These are phyloP conservation scores for Phyllopteryx taeniolatus DNA, from an alignment of 2,113 vertebrate species.

Conservation along the genomic window DNA sequence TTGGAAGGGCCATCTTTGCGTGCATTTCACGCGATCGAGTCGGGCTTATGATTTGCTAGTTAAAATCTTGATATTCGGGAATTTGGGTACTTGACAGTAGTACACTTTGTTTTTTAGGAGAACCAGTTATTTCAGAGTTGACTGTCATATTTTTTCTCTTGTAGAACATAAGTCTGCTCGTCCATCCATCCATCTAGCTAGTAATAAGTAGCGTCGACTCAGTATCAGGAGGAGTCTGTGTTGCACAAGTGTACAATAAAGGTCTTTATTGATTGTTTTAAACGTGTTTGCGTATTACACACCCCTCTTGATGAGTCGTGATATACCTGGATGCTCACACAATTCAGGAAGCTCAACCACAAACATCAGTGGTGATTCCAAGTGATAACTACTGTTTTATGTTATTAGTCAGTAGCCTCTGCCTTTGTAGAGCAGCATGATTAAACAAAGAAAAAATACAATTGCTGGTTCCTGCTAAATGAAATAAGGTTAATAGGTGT, in stretches of 20 bases:
- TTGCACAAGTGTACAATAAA: background rate
- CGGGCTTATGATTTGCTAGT: background rate
- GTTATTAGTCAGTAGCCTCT: background rate
- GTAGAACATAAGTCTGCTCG: background rate
- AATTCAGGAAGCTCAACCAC: background rate
- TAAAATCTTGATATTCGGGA: background rate
- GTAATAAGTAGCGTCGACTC: background rate
- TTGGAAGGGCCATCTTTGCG: conserved; percentile 45
- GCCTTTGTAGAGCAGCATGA: too few relatives aligned
- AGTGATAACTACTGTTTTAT: background rate
- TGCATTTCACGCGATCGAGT: conserved; percentile 22
- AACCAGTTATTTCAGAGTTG: background rate
- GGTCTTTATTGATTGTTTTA: background rate
- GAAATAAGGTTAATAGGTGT: conserved; percentile 23
- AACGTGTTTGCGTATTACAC: background rate
- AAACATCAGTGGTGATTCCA: background rate
- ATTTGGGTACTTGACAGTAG: background rate
- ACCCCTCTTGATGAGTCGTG: background rate
- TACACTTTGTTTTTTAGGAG: background rate
- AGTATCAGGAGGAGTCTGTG: background rate
- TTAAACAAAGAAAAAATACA: background rate
- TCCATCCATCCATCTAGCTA: background rate
- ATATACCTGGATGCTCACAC: background rate
- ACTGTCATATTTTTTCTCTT: background rate
- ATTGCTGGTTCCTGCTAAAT: conserved; percentile 16